These are phyloP conservation scores for Phanerotoma sp. DNA, from an alignment of 2,888 invertebrate species.

Conservation along the genomic window DNA sequence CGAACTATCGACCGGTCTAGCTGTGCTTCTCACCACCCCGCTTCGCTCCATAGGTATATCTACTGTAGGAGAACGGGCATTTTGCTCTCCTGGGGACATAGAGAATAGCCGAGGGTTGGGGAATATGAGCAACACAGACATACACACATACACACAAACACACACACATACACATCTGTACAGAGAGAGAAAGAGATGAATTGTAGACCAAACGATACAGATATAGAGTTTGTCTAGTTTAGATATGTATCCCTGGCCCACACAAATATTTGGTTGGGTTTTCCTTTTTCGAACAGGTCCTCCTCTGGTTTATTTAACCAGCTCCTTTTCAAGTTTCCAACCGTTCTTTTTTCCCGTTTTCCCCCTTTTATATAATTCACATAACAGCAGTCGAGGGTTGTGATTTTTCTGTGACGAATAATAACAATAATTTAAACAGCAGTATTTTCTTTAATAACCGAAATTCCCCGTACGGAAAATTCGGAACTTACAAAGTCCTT, in stretches of 20 bases:
- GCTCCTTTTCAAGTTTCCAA: constrained; percentile 1
- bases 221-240: neutral
- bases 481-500: too few species aligned
- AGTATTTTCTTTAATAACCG: too few species aligned
- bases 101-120: neutral
- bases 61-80: constrained; percentile 18
- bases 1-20: constrained; percentile 47
- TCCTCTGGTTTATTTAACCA: constrained; percentile 2
- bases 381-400: constrained; percentile 2
- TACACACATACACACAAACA: neutral
- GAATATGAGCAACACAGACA: neutral
- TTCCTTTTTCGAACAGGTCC: constrained; percentile 20
- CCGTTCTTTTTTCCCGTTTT: constrained; percentile 1
- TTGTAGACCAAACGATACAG: constrained; percentile 24
- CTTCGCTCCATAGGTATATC: constrained; percentile 25
- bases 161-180: neutral
- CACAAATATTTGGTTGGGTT: constrained; percentile 21
- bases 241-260: constrained; percentile 1
- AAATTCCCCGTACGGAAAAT: too few species aligned
- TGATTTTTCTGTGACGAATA: constrained; percentile 34
- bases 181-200: neutral
- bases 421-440: constrained; percentile 33
- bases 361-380: neutral
- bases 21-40: constrained; percentile 18
- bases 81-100: constrained; percentile 19